These are phyloP conservation scores for Nansenia antarctica DNA, from an alignment of 2,113 vertebrate species.

Conservation along the genomic window DNA sequence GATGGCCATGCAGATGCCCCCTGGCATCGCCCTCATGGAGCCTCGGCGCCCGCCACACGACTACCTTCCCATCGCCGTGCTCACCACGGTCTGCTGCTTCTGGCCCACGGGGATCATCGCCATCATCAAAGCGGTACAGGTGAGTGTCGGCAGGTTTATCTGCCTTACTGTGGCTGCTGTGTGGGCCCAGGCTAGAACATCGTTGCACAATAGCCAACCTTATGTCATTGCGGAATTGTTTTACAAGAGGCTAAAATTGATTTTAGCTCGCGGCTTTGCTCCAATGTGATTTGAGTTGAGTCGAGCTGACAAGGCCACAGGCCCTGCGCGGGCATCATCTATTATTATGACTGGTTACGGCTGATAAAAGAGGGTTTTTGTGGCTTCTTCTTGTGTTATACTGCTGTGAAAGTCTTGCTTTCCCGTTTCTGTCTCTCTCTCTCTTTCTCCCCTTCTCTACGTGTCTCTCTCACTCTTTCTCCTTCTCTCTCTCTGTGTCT, in stretches of 20 bases:
- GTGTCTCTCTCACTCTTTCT: too few species aligned
- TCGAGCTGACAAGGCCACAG: slow-evolving; percentile 61
- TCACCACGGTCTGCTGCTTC: slow-evolving; percentile 95
- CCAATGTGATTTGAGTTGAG: slow-evolving; percentile 59
- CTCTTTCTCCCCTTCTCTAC: too few species aligned
- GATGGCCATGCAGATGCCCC: slow-evolving; percentile 84
- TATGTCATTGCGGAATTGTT: slow-evolving; percentile 61
- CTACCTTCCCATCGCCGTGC: slow-evolving; percentile 92
- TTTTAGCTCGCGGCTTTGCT: slow-evolving; percentile 57
- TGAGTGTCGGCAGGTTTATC: slow-evolving; percentile 38
- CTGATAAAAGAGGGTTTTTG: too few species aligned
- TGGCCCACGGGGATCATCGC: slow-evolving; percentile 94
- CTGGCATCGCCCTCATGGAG: slow-evolving; percentile 86
- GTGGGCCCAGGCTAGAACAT: too few species aligned
- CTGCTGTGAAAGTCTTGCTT: too few species aligned
- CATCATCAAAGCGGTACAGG: slow-evolving; percentile 94
- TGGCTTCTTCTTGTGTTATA: too few species aligned
- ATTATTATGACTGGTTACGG: too few species aligned
- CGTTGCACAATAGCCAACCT: slow-evolving; percentile 40
- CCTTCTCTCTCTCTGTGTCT: too few species aligned
- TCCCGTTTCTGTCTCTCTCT: neutral
- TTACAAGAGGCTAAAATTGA: slow-evolving; percentile 59
- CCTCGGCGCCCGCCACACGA: slow-evolving; percentile 88
- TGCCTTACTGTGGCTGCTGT: too few species aligned
- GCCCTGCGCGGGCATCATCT: too few species aligned